Evolutionary conservation across 2,113 vertebrate genomes (phyloP).

Genomic region (Vidua chalybeata): DNA sequence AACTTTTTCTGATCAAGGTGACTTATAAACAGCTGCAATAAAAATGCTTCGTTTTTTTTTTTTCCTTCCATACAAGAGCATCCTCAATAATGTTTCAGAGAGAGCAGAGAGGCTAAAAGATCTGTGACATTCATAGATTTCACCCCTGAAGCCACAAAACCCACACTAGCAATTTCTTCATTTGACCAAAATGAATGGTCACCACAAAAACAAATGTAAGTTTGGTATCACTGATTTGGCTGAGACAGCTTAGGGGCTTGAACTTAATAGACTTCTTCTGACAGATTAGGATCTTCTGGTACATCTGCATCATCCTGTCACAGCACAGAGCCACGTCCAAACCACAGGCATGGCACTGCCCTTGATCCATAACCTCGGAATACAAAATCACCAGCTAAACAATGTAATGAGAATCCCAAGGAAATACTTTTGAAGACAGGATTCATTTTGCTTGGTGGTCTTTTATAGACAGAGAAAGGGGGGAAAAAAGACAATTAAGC

Average conservation of each 20-base stretch:
- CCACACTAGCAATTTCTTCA: constrained; percentile 77
- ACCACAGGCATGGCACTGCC: constrained; percentile 71
- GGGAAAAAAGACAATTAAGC: constrained; percentile 63
- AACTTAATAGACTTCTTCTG: constrained; percentile 80
- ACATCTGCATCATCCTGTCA: constrained; percentile 74
- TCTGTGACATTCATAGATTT: constrained; percentile 83
- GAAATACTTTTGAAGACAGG: constrained; percentile 63
- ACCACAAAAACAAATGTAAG: constrained; percentile 80
- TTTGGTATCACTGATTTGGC: constrained; percentile 76
- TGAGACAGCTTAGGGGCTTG: constrained; percentile 78
- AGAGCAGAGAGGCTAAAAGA: constrained; percentile 77
- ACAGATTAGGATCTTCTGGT: constrained; percentile 74
- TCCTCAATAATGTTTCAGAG: constrained; percentile 75
- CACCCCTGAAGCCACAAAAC: constrained; percentile 78
- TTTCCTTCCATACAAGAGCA: constrained; percentile 2
- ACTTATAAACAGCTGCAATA: constrained; percentile 74
- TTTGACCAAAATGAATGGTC: constrained; percentile 83
- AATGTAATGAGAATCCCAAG: constrained; percentile 32
- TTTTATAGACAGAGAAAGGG: not conserved
- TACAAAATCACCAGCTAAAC: constrained; percentile 65
- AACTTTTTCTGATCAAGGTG: constrained; percentile 74
- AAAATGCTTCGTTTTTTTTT: constrained; percentile 44
- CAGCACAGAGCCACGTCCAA: constrained; percentile 68
- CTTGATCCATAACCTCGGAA: constrained; percentile 78
- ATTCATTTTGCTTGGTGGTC: constrained; percentile 62